These are phyloP conservation scores for Percopsis transmontana DNA, from an alignment of 2,113 vertebrate genomes.

Conservation along the genomic window DNA sequence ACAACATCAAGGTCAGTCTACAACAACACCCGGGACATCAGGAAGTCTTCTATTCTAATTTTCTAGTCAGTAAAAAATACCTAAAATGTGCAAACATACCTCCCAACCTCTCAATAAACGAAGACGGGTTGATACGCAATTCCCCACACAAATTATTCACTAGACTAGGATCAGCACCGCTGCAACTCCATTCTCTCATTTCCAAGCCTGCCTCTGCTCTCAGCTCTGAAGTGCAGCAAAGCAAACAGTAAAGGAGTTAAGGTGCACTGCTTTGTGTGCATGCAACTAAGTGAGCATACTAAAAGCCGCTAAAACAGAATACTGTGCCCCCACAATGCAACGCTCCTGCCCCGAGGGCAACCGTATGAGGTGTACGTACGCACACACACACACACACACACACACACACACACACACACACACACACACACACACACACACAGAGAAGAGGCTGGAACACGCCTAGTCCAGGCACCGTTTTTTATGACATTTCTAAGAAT, in stretches of 20 bases:
- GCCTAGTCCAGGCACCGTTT: constrained; percentile 13
- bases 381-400: not conserved
- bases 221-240: not conserved
- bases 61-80: not conserved
- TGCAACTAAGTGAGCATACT: constrained; percentile 3
- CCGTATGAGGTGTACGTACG: constrained; percentile 10
- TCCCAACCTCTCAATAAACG: not conserved
- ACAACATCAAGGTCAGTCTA: no score
- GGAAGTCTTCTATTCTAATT: no score
- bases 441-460: constrained; percentile 1
- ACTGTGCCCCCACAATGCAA: constrained; percentile 4
- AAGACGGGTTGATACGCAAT: constrained; percentile 27
- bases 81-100: constrained; percentile 8
- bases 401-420: not conserved
- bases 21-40: not conserved
- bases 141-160: constrained; percentile 66
- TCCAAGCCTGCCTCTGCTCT: no score
- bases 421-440: constrained; percentile 10
- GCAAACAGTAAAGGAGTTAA: constrained; percentile 45
- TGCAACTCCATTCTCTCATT: constrained; percentile 46
- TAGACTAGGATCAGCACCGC: constrained; percentile 40
- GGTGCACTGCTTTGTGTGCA: constrained; percentile 22
- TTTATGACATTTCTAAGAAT: constrained; percentile 12
- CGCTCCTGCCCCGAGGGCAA: not conserved
- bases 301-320: constrained; percentile 14